phyloP scores from a whole-genome alignment of 2,113 vertebrate genomes.

The Gambusia affinis region DNA sequence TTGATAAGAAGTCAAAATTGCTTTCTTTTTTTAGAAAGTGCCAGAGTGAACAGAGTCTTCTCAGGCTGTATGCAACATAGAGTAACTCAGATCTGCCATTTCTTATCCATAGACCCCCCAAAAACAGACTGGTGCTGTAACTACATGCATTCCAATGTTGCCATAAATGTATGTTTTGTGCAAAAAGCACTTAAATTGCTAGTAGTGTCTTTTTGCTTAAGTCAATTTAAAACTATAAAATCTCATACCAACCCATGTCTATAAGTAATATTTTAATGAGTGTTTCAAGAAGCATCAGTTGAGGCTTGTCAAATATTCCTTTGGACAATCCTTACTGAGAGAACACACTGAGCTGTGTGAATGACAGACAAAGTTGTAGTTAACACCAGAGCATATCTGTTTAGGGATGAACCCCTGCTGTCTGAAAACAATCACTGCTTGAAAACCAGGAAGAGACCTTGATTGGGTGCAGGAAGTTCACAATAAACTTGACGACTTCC shows the following conservation, averaged over 20 bases:
- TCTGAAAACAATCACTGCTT: constrained; percentile 37
- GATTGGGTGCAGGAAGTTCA: constrained; percentile 44
- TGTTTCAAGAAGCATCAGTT: not conserved
- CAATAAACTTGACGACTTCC: constrained; percentile 44
- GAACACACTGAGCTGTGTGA: constrained; percentile 35
- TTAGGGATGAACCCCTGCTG: not conserved
- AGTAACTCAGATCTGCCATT: too few species aligned
- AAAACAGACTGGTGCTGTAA: too few species aligned
- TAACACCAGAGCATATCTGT: not conserved
- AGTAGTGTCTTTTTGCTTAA: too few species aligned
- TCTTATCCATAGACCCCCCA: too few species aligned
- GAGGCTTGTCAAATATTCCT: not conserved
- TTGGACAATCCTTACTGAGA: constrained; percentile 19
- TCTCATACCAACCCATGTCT: too few species aligned
- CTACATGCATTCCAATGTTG: too few species aligned
- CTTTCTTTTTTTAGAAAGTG: not conserved
- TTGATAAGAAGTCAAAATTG: not conserved
- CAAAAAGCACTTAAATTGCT: too few species aligned
- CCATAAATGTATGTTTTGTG: too few species aligned
- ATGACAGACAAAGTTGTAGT: not conserved
- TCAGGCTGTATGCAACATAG: not conserved
- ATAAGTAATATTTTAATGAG: too few species aligned
- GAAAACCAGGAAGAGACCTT: constrained; percentile 35
- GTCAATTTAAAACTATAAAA: too few species aligned
- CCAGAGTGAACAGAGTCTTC: not conserved